A percentile compares a stretch with the other conserved stretches of the same genome.
phyloP scores from a whole-genome alignment of 2,113 vertebrate genomes.

The Donacobius atricapilla region DNA sequence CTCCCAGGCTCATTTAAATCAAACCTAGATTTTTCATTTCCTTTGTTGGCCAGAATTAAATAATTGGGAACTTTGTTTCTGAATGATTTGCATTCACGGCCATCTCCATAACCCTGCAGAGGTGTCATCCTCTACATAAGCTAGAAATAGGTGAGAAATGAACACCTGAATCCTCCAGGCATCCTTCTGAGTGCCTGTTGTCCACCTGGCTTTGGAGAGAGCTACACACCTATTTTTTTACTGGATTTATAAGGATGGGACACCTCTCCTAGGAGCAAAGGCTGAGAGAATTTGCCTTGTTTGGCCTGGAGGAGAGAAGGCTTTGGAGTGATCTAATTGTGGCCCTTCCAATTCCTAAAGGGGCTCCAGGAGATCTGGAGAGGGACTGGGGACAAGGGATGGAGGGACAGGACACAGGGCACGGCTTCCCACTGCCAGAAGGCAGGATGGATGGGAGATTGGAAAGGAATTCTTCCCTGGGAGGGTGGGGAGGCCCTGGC shows the following conservation, averaged over 20 bases:
- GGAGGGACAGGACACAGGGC: background rate
- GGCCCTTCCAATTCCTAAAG: background rate
- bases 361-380: background rate
- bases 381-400: background rate
- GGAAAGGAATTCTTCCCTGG: rapidly evolving
- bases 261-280: background rate
- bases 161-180: background rate
- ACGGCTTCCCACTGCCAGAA: too few species aligned
- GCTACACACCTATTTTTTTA: background rate
- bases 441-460: rapidly evolving
- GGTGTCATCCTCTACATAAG: background rate
- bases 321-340: background rate
- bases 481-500: background rate
- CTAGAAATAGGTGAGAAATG: background rate
- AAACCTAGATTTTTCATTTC: background rate
- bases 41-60: background rate
- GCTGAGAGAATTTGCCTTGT: background rate
- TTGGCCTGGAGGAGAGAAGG: background rate
- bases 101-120: background rate
- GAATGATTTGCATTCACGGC: background rate
- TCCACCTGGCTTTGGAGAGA: background rate
- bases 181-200: background rate
- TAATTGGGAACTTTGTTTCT: background rate
- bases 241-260: background rate
- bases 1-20: background rate